Evolutionary conservation across 1,140 invertebrate genomes (phyloP).

Genomic region (Drosophila funebris): DNA sequence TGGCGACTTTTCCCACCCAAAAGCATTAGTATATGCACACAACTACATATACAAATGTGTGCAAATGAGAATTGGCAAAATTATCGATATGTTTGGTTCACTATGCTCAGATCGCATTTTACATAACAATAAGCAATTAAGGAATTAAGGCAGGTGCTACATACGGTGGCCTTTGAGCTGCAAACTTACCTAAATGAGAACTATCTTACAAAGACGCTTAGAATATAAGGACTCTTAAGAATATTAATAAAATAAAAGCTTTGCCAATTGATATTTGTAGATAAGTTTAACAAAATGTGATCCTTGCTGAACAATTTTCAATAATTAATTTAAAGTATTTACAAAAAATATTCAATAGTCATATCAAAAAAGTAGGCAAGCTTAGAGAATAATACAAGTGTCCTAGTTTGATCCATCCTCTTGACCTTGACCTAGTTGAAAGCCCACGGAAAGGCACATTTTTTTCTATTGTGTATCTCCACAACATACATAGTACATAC

Average conservation of each 20-base stretch:
- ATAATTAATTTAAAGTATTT: not conserved
- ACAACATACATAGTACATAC: not conserved
- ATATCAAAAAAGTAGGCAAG: not conserved
- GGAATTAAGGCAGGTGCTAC: too few species aligned
- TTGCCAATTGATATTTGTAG: too few species aligned
- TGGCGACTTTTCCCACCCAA: slow-evolving; percentile 23
- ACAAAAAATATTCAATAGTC: not conserved
- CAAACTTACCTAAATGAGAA: too few species aligned
- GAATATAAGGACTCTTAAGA: too few species aligned
- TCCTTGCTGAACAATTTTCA: not conserved
- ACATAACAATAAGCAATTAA: not conserved
- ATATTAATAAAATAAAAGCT: too few species aligned
- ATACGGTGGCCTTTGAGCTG: too few species aligned
- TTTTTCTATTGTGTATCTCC: slow-evolving; percentile 6
- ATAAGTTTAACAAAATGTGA: not conserved
- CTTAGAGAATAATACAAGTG: not conserved
- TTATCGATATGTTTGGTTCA: too few species aligned
- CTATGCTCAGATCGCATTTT: slow-evolving; percentile 4
- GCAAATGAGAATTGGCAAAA: not conserved
- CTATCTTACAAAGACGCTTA: too few species aligned
- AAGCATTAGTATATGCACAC: not conserved
- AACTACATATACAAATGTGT: not conserved
- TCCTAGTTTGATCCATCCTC: slow-evolving; percentile 29
- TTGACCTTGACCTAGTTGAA: slow-evolving; percentile 63
- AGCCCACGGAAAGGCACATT: not conserved